phyloP scores from a whole-genome alignment of 2,797 vertebrate genomes.

The Alca torda region DNA sequence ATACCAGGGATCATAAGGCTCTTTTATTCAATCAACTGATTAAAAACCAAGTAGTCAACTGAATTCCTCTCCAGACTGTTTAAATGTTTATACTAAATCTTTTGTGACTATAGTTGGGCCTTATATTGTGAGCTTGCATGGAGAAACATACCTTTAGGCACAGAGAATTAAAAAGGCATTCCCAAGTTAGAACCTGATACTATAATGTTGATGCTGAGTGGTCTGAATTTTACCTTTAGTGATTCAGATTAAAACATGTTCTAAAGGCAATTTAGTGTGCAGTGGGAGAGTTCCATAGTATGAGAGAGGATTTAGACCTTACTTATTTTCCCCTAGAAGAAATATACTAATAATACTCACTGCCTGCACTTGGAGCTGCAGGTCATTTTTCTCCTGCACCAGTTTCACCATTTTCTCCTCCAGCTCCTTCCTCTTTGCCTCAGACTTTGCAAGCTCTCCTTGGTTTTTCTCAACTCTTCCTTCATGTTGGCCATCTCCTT shows the following conservation, averaged over 20 bases:
- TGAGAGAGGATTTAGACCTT: not conserved
- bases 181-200: not conserved
- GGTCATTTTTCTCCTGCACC: conserved; percentile 79
- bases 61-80: not conserved
- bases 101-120: not conserved
- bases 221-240: not conserved
- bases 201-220: not conserved
- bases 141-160: not conserved
- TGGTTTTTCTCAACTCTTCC: conserved; percentile 78
- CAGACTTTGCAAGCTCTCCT: conserved; percentile 75
- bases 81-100: too few relatives aligned
- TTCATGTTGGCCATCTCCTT: conserved; percentile 83
- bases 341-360: conserved; percentile 61
- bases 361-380: conserved; percentile 79
- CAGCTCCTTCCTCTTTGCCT: conserved; percentile 76
- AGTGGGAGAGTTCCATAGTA: not conserved
- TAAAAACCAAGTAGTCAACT: not conserved
- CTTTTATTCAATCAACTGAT: not conserved
- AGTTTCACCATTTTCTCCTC: conserved; percentile 84
- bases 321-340: not conserved
- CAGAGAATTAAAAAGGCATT: not conserved
- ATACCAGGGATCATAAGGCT: not conserved
- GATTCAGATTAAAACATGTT: not conserved
- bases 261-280: not conserved
- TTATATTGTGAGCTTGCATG: not conserved